Base-by-base conservation (phyloP, 2,113 vertebrate genomes). In the Paratilapia polleni region DNA sequence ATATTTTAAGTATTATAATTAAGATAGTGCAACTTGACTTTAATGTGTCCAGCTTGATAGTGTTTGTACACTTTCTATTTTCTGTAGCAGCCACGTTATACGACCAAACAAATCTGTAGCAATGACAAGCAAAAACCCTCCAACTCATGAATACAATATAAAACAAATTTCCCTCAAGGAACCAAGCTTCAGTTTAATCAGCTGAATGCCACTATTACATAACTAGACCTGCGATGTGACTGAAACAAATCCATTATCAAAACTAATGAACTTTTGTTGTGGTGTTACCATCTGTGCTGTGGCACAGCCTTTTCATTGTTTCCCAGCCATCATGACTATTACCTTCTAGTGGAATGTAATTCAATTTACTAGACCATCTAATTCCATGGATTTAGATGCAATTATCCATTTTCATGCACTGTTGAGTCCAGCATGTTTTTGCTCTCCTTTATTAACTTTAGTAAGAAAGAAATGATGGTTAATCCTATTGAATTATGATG, bases 301-400 rank as follows among this genome's bases (percentile, higher is more conserved):
- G 57, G 8, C 38, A 17, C 36, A n/a, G 58, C 61, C 41, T 52
- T 70, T 70, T 52, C 19, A 70, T 52, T 49, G 66, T 52, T 26
- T 68, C 70, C 15, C 22, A 9, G 17, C 58, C n/a, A 26, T 20
- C 8, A 3, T 41, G 6, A 79, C 12, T 31, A 56, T 9, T 38
- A 63, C 43, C 59, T 58, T 73, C 38, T 49, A 24, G 38, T 26
- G 5, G 4, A 15, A 54, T 61, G 5, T 85, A 70, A 85, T 86
- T 81, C 11, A 36, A 13, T 19, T 75, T 77, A 91, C 89, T 81
- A 87, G 81, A 81, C 19, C 47, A 74, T 56, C n/a, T 87, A 59
- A 87, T 78, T 47, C 75, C 49, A 24, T n/a, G 56, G 80, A 89
- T 85, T 89, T 86, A 78, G 52, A 12, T 34, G 36, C 77, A 87